Evolutionary conservation across 1,140 invertebrate species (phyloP).

Genomic region (Papilio polytes): DNA sequence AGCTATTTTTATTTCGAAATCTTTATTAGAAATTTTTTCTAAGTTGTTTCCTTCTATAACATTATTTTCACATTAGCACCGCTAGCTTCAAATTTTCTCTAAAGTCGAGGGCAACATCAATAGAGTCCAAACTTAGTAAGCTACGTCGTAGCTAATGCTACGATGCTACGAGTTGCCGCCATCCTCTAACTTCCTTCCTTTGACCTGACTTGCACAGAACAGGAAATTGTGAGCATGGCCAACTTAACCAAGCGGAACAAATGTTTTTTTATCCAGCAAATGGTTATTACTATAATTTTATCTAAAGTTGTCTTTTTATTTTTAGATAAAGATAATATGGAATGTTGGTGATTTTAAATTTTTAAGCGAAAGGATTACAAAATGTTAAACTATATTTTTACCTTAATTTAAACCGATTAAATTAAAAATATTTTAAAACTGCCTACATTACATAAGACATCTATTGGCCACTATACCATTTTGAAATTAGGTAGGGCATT

Average conservation of each 20-base stretch:
- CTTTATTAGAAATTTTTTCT: not conserved
- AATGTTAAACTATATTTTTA: too few relatives aligned
- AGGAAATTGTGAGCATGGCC: conserved; percentile 40
- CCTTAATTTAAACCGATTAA: too few relatives aligned
- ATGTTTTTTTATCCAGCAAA: conserved; percentile 37
- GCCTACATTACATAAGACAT: not conserved
- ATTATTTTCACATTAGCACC: conserved; percentile 30
- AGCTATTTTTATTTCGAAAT: not conserved
- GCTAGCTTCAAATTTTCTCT: conserved; percentile 1
- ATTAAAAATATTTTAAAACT: not conserved
- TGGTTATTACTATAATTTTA: not conserved
- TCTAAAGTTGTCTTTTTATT: not conserved
- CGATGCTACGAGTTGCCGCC: conserved; percentile 13
- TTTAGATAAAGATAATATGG: too few relatives aligned
- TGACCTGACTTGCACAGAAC: conserved; percentile 45
- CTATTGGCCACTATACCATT: not conserved
- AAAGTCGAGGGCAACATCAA: conserved; percentile 6
- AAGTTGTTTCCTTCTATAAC: not conserved
- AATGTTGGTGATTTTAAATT: too few relatives aligned
- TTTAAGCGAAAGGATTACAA: too few relatives aligned
- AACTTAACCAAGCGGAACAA: conserved; percentile 46
- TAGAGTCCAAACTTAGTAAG: conserved; percentile 14
- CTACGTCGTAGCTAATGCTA: conserved; percentile 19
- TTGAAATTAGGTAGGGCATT: not conserved
- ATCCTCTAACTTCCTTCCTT: conserved; percentile 42